Percentiles rank a stretch among this genome's conserved stretches.
Conservation (phyloP, 30 jellyfish, hydroid and myxozoan genomes). For the Clytia hemisphaerica region DNA sequence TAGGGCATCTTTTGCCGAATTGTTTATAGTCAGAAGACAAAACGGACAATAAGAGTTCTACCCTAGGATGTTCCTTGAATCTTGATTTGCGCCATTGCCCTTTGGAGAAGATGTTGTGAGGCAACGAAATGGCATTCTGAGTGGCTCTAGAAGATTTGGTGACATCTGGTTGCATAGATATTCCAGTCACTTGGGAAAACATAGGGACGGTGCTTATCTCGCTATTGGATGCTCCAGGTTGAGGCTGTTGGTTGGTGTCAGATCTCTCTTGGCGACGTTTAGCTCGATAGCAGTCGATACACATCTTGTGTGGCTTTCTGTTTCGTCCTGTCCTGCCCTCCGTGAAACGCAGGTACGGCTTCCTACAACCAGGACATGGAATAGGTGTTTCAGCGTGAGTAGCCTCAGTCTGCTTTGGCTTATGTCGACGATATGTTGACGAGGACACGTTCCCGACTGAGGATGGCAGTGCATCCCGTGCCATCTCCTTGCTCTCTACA, state of each 20-base stretch:
- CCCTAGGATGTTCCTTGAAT: neutral
- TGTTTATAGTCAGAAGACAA: too few species aligned
- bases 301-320: neutral
- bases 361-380: too few species aligned
- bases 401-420: neutral
- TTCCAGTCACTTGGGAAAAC: too few species aligned
- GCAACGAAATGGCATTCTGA: neutral
- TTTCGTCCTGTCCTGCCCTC: too few species aligned
- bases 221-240: too few species aligned
- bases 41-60: too few species aligned
- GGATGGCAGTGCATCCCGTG: neutral
- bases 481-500: neutral
- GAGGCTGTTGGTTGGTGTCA: too few species aligned
- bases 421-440: neutral
- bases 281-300: conserved; percentile 1
- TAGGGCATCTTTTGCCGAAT: neutral
- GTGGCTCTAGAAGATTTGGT: too few species aligned
- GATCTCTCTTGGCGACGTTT: neutral
- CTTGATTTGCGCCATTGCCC: neutral
- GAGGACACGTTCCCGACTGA: neutral
- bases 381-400: neutral
- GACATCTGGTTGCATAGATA: too few species aligned
- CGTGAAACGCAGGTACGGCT: too few species aligned
- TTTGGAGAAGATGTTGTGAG: neutral
- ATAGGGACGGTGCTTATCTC: too few species aligned